Conservation (phyloP, 2,888 invertebrate species). For the Blastobasis lacticolella region DNA sequence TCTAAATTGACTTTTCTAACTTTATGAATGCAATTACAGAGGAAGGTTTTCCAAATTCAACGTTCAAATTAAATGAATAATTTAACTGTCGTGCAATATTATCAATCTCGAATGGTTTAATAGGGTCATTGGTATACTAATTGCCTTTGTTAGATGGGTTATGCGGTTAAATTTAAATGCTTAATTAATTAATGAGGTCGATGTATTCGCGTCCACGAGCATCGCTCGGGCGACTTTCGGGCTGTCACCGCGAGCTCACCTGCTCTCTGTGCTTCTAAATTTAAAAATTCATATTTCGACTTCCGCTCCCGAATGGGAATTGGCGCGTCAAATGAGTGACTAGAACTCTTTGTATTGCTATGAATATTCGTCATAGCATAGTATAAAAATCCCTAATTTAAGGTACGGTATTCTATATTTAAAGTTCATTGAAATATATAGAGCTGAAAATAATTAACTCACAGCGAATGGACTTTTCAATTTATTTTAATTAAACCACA, state of each 20-base stretch:
- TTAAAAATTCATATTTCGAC: slow-evolving; percentile 70
- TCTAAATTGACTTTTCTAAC: neutral
- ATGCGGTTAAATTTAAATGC: slow-evolving; percentile 21
- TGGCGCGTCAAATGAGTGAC: slow-evolving; percentile 34
- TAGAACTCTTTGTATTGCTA: no score
- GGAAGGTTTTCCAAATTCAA: neutral
- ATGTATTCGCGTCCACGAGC: slow-evolving; percentile 37
- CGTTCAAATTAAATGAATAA: neutral
- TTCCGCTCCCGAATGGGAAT: slow-evolving; percentile 68
- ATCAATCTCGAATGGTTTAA: neutral
- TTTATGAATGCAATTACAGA: neutral
- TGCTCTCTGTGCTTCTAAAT: slow-evolving; percentile 62
- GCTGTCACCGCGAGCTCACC: slow-evolving; percentile 60
- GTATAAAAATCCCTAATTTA: no score
- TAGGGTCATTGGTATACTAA: neutral
- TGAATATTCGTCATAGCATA: no score
- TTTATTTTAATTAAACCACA: no score
- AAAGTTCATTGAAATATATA: no score
- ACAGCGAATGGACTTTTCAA: no score
- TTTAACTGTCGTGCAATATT: neutral
- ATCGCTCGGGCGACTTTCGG: slow-evolving; percentile 24
- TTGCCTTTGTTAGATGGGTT: slow-evolving; percentile 1
- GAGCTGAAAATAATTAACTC: no score
- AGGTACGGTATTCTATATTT: no score
- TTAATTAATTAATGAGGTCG: slow-evolving; percentile 44